Evolutionary conservation across 2,888 invertebrate species (phyloP), one percentile per base, ranked within the genome.

Genomic region (Argyresthia goedartella): DNA sequence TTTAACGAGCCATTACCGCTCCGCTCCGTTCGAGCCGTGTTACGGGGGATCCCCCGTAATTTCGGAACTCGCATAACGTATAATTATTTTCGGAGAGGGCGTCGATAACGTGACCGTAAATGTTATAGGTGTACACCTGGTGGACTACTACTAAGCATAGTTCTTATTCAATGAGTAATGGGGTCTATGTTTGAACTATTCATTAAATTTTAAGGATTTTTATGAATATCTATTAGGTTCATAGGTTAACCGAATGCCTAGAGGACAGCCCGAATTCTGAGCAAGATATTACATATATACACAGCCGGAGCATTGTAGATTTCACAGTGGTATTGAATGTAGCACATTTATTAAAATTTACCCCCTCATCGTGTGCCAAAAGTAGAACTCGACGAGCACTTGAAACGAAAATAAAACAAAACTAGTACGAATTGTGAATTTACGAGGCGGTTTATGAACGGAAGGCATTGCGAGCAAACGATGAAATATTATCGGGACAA

Each of bases 1-100:
- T 80, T 81, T 82, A 84, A 85, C 81, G 85, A 85, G 73, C 79
- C 79, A 81, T 84, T 81, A 80, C 82, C 68, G 66, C 65, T 58
- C 42, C 57, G 59, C 65, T 61, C 61, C 57, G 47, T 50, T 43
- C 57, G 53, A 25, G 45, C 45, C 45, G 39, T 36, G 61, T 59
- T 67, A 68, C 64, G 64, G 68, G 75, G 74, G 67, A 73, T 71
- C 73, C 71, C 71, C 61, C 67, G 76, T 80, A 78, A 82, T 82
- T 78, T 81, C 77, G 76, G 73, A 75, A 76, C 76, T 76, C 76
- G 69, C 70, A 70, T 76, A 80, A 82, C 77, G 67, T 81, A 69
- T 81, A 84, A 84, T 85, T 82, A 84, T 81, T 81, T 25, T 80
- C 69, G 69, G 71, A 71, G 67, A 72, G 74, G 72, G 76, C 76